Conservation (phyloP, 2,797 vertebrate genomes). For the Lagocephalus sceleratus region DNA sequence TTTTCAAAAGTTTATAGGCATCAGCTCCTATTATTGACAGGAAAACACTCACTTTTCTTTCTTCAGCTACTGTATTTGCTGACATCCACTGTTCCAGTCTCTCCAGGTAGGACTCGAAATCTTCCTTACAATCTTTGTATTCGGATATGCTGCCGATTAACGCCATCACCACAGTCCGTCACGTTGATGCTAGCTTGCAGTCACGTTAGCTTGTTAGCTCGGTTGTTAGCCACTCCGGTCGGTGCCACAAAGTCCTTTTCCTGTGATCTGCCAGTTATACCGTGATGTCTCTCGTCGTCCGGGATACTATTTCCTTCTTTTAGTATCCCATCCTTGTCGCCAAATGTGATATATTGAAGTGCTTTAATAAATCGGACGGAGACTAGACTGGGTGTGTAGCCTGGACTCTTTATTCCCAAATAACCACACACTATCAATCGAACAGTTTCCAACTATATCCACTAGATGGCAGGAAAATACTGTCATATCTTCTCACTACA, state of each 20-base stretch:
- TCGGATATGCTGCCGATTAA: not conserved
- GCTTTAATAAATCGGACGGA: too few relatives aligned
- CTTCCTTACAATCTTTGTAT: not conserved
- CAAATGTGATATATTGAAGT: not conserved
- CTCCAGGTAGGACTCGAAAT: not conserved
- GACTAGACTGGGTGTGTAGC: too few relatives aligned
- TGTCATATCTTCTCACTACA: too few relatives aligned
- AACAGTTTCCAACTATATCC: too few relatives aligned
- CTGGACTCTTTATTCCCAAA: too few relatives aligned
- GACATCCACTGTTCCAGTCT: not conserved
- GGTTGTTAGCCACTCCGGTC: not conserved
- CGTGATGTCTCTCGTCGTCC: not conserved
- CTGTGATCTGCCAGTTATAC: not conserved
- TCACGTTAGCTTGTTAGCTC: not conserved
- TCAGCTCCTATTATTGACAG: not conserved
- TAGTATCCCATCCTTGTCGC: not conserved
- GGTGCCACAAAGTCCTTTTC: not conserved
- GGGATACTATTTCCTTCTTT: not conserved
- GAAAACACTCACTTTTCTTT: not conserved
- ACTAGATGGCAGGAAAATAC: too few relatives aligned
- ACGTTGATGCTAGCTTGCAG: not conserved
- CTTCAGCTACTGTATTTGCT: not conserved
- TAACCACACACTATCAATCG: too few relatives aligned
- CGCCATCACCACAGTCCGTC: not conserved
- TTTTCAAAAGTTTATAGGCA: not conserved